Base-by-base conservation (phyloP, 2,888 invertebrate species). In the Apotomis capreana region DNA sequence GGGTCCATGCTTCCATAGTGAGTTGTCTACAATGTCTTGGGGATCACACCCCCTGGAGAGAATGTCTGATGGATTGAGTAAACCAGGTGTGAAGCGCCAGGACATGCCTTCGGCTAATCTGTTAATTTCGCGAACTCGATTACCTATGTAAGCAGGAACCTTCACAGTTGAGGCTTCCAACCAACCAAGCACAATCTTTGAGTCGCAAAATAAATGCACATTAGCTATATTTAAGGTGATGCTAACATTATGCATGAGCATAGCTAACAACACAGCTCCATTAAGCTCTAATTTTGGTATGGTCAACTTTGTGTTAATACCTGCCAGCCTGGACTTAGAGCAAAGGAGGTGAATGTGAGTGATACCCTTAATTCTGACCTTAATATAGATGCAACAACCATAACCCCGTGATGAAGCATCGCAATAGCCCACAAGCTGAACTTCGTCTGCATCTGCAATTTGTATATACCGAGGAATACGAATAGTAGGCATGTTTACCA, bases 301-400 rank as follows among this genome's bases (percentile, higher is more conserved):
- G 3, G 55, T 57, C 9, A 57, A 3, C 12, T 57, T 37, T 12
- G 26, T 36, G 12, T 37, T 57, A 26, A 54, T 9, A 9, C 54
- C 54, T 8, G 54, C 54, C 54, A 54, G 26, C 8, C 54, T 54
- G 54, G 54, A 15, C 6, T 54, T 54, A 2, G 54, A 54, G 13
- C 54, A 54, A 54, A 54, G 54, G 8, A 54, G 15, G 54, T 54
- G 54, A 54, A 54, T 13, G 54, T 54, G 54, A 54, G 54, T 15
- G 13, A 54, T 8, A 54, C 54, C 54, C 13, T 15, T 15, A 6
- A 15, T 6, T 3, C 15, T 15, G 54, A 15, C 54, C 0, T 54
- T 15, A 15, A 15, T 15, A 3, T 15, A 13, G 13, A 15, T 54
- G 54, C n/a, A 54, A 15, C 13, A 54, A 8, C 13, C 54, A 13